Conservation (phyloP, 2,113 vertebrate species). For the Stigmatopora argus region DNA sequence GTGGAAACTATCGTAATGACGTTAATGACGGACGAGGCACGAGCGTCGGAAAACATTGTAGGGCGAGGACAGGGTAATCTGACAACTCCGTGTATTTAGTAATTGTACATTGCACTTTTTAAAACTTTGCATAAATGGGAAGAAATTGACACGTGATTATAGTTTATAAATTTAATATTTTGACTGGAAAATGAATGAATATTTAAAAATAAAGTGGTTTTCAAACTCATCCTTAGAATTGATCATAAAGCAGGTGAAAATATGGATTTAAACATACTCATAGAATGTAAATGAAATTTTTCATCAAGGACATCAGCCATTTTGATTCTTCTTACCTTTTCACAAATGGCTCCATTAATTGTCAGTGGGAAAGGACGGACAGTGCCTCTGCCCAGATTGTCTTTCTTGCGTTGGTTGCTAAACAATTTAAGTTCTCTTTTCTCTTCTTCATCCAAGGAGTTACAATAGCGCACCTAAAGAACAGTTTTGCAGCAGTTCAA, state of each 20-base stretch:
- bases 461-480: slow-evolving; percentile 88
- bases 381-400: slow-evolving; percentile 90
- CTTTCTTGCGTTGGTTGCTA: slow-evolving; percentile 93
- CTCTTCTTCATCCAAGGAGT: slow-evolving; percentile 90
- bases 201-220: too few species aligned
- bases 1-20: too few species aligned
- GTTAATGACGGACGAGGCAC: too few species aligned
- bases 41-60: too few species aligned
- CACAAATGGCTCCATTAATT: slow-evolving; percentile 87
- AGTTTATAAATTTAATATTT: too few species aligned
- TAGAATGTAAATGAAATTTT: neutral
- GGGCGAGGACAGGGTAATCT: too few species aligned
- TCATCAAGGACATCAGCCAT: neutral
- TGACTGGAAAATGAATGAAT: too few species aligned
- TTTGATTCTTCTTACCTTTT: slow-evolving; percentile 74
- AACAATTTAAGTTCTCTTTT: slow-evolving; percentile 94
- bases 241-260: neutral
- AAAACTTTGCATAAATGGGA: too few species aligned
- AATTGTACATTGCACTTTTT: too few species aligned
- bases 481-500: slow-evolving; percentile 4
- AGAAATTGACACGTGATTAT: too few species aligned
- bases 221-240: neutral
- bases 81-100: too few species aligned
- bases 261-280: neutral
- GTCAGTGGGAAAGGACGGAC: slow-evolving; percentile 90